Evolutionary conservation across 1,140 invertebrate species (phyloP).

Genomic region (Drosophila orena): DNA sequence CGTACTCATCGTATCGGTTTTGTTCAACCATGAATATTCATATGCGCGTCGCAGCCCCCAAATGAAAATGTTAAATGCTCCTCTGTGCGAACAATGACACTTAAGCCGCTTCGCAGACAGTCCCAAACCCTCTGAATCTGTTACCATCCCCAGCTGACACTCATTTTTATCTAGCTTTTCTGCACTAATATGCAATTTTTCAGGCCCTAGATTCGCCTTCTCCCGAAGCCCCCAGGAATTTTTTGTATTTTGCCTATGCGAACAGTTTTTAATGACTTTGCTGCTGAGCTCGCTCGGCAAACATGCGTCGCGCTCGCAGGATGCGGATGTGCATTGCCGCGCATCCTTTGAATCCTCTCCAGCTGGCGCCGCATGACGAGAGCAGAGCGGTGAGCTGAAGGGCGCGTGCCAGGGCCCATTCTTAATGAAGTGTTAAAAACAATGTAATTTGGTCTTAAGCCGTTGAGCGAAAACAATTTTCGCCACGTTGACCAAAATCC

Average conservation of each 20-base stretch:
- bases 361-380: slow-evolving; percentile 23
- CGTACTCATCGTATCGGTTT: slow-evolving; percentile 31
- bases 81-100: slow-evolving; percentile 72
- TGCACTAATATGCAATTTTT: slow-evolving; percentile 81
- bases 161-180: slow-evolving; percentile 66
- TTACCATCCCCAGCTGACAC: not conserved
- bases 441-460: slow-evolving; percentile 80
- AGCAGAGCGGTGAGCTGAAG: not conserved
- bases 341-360: slow-evolving; percentile 62
- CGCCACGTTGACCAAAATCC: slow-evolving; percentile 49
- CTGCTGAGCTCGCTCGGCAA: slow-evolving; percentile 74
- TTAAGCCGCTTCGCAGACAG: slow-evolving; percentile 76
- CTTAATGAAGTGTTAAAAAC: slow-evolving; percentile 82
- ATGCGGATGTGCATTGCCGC: slow-evolving; percentile 61
- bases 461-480: slow-evolving; percentile 50
- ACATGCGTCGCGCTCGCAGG: slow-evolving; percentile 67
- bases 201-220: slow-evolving; percentile 34
- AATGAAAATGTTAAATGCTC: slow-evolving; percentile 74
- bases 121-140: slow-evolving; percentile 27
- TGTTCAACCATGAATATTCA: slow-evolving; percentile 46
- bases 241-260: slow-evolving; percentile 73
- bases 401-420: slow-evolving; percentile 36
- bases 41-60: slow-evolving; percentile 40
- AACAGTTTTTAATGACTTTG: slow-evolving; percentile 83
- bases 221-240: slow-evolving; percentile 18